These are phyloP conservation scores for Cynopterus brachyotis DNA, from an alignment of 2,113 vertebrate genomes.

Conservation along the genomic window DNA sequence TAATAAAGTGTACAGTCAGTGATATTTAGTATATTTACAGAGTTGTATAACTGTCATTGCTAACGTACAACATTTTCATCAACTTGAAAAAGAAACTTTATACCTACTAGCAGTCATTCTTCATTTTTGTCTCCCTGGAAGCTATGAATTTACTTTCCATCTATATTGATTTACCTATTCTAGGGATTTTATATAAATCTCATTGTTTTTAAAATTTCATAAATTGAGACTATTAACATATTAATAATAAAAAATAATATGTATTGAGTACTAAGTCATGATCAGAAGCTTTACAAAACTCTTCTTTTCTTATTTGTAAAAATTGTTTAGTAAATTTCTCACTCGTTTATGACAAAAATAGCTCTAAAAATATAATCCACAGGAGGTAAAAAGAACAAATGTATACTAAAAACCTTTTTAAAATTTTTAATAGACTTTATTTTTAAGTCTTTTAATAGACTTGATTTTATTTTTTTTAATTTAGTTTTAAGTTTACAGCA, in stretches of 20 bases:
- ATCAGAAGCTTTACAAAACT: background rate
- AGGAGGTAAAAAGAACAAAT: background rate
- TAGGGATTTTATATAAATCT: background rate
- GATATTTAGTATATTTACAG: background rate
- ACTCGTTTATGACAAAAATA: background rate
- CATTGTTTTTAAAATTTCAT: background rate
- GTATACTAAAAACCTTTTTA: background rate
- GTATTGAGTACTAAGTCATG: background rate
- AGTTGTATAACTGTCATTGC: background rate
- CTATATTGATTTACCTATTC: background rate
- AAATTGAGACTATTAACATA: background rate
- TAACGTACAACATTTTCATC: background rate
- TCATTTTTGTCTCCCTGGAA: background rate
- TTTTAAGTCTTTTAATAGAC: background rate
- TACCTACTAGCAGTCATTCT: background rate
- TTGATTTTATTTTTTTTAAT: background rate
- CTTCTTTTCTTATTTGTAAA: background rate
- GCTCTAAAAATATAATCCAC: background rate
- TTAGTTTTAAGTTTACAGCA: background rate
- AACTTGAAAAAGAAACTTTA: background rate
- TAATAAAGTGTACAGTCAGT: background rate
- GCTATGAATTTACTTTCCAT: background rate
- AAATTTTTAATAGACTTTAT: background rate
- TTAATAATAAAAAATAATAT: background rate
- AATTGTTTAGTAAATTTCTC: background rate